A percentile compares a stretch with the other conserved stretches of the same genome.
Conservation (phyloP, 2,888 invertebrate genomes). For the Eretmocerus hayati region DNA sequence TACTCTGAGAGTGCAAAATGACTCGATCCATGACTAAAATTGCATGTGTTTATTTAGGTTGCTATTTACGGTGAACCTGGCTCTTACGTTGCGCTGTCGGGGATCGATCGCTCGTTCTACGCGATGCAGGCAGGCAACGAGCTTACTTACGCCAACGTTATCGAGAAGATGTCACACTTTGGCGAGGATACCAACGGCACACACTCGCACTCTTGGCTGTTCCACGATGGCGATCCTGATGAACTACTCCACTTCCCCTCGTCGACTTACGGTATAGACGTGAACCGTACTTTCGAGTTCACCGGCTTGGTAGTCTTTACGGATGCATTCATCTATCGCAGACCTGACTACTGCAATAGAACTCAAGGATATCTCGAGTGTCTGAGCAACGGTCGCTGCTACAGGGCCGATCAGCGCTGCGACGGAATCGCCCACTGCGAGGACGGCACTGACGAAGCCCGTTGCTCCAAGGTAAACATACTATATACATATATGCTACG, state of each 20-base stretch:
- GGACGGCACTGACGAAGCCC: conserved; percentile 79
- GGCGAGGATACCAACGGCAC: conserved; percentile 83
- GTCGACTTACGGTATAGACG: conserved; percentile 86
- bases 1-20: neutral
- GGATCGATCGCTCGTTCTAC: conserved; percentile 81
- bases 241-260: conserved; percentile 81
- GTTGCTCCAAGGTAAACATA: conserved; percentile 51
- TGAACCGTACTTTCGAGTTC: conserved; percentile 88
- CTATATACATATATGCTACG: too few species aligned
- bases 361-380: conserved; percentile 73
- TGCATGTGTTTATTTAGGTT: conserved; percentile 6
- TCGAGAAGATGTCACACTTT: conserved; percentile 81
- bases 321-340: conserved; percentile 71
- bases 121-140: conserved; percentile 92
- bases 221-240: conserved; percentile 78
- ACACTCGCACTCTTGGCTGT: conserved; percentile 75
- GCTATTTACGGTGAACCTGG: conserved; percentile 89
- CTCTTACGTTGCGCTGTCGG: conserved; percentile 87
- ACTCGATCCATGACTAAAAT: neutral
- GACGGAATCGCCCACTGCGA: conserved; percentile 73
- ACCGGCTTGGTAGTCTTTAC: conserved; percentile 85
- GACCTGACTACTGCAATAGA: conserved; percentile 63
- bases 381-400: conserved; percentile 71
- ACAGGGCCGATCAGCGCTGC: conserved; percentile 66
- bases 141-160: conserved; percentile 76